Base-by-base conservation (phyloP, 2,888 invertebrate genomes). In the Cerceris rybyensis region DNA sequence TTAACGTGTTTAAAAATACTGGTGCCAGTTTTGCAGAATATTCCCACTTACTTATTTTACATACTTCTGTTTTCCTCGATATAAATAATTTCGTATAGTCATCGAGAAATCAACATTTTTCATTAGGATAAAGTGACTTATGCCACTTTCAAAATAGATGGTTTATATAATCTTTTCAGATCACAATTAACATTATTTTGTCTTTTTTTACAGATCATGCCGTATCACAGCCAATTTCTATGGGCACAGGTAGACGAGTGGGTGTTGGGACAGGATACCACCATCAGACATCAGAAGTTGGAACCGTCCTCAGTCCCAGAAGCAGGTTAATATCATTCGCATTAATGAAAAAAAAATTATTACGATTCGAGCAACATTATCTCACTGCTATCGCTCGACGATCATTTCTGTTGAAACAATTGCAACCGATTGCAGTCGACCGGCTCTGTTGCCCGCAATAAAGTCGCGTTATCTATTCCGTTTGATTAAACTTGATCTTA, bases 161-260 rank as follows among this genome's bases (percentile, higher is more conserved):
- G 28, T 28, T 28, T 4, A 4, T 28, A 28, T 28, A 1, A 28
- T 28, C 4, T 28, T 4, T 1, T 28, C 28, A 28, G 52, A 52
- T n/a, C 14, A 52, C n/a, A 52, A 52, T n/a, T 14, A 7, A 75
- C 64, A 70, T 13, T 58, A 7, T 43, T 75, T 72, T 59, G 70
- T 80, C 86, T 70, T 66, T 87, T 88, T 63, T 92, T 93, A 85
- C 93, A 93, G 95, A 95, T 90, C 95, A 96, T 93, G 94, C 95
- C 70, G 95, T 95, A 57, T 95, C 95, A 77, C 95, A 95, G 85
- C 96, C 96, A 70, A 95, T 97, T 86, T 94, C 95, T 90, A 96
- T 98, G 96, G 95, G 96, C 85, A 95, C 96, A 64, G 95, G 96
- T 73, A 95, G 97, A 81, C 94, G 94, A 63, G 94, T 94, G 77